These are phyloP conservation scores for Sebastes oblongus DNA, from an alignment of 2,797 vertebrate species.

Conservation along the genomic window DNA sequence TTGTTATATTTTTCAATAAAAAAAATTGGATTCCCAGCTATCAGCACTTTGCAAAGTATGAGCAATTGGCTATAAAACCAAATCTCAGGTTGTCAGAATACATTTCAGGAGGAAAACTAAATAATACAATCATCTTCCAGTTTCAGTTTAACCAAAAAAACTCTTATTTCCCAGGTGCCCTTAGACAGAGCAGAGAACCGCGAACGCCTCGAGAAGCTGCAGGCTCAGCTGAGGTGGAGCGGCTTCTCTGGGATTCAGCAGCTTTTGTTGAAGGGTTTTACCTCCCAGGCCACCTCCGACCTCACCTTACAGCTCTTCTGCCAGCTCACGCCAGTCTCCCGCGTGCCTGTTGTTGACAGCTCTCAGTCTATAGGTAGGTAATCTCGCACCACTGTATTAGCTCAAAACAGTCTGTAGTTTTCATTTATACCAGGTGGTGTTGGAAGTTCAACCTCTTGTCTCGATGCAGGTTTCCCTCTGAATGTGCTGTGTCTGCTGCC, in stretches of 20 bases:
- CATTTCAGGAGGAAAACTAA: not conserved
- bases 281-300: constrained; percentile 94
- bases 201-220: constrained; percentile 96
- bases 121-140: not conserved
- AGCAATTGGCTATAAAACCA: not conserved
- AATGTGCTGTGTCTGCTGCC: constrained; percentile 97
- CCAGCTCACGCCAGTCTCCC: constrained; percentile 94
- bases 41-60: not conserved
- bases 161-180: constrained; percentile 82
- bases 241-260: constrained; percentile 98
- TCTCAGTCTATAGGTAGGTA: constrained; percentile 93
- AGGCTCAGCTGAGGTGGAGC: constrained; percentile 96
- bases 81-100: not conserved
- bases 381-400: not conserved
- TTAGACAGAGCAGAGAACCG: constrained; percentile 95
- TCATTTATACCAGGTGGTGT: not conserved
- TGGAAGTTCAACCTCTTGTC: not conserved
- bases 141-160: not conserved
- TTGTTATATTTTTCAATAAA: not conserved
- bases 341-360: constrained; percentile 94
- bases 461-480: constrained; percentile 90
- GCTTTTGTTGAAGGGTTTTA: constrained; percentile 96
- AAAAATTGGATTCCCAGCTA: not conserved
- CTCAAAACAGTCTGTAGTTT: not conserved
- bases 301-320: constrained; percentile 97